These are phyloP conservation scores for Pandemis heparana DNA, from an alignment of 2,888 invertebrate genomes.

Conservation along the genomic window DNA sequence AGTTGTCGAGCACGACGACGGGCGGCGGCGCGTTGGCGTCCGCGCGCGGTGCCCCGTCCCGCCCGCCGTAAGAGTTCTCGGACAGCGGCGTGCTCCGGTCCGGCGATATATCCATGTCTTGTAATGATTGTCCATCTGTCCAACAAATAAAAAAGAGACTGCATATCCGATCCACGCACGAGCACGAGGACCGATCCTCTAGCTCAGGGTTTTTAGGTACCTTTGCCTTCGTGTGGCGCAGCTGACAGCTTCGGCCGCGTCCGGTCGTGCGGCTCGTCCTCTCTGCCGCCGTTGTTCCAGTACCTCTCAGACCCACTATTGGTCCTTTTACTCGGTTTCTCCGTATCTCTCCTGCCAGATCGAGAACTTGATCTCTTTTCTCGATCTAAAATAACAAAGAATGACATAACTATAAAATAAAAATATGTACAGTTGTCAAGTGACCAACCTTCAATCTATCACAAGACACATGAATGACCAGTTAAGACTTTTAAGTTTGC, in stretches of 20 bases:
- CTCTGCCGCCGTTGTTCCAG: constrained; percentile 70
- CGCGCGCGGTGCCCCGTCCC: constrained; percentile 65
- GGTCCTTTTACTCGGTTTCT: constrained; percentile 73
- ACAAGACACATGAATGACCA: background rate
- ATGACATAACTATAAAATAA: background rate
- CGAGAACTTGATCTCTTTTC: constrained; percentile 78
- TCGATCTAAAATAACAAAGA: constrained; percentile 60
- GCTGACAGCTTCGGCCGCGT: constrained; percentile 70
- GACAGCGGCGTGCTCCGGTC: constrained; percentile 95
- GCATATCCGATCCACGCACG: background rate
- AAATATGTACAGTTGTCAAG: background rate
- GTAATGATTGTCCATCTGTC: constrained; percentile 84
- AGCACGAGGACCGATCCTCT: background rate
- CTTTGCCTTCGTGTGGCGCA: constrained; percentile 70
- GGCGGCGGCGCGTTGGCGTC: constrained; percentile 70
- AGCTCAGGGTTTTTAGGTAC: constrained; percentile 46
- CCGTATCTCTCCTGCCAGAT: constrained; percentile 73
- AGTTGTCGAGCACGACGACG: constrained; percentile 77
- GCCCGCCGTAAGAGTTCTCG: constrained; percentile 88
- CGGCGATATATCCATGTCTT: constrained; percentile 98
- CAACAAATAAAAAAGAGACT: background rate
- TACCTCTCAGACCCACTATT: constrained; percentile 74
- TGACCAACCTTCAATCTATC: background rate
- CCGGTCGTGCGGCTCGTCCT: constrained; percentile 72
- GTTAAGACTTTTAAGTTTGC: no score